Conservation (phyloP, 35 echinoderm and acorn worm species). For the Amphiura filiformis region DNA sequence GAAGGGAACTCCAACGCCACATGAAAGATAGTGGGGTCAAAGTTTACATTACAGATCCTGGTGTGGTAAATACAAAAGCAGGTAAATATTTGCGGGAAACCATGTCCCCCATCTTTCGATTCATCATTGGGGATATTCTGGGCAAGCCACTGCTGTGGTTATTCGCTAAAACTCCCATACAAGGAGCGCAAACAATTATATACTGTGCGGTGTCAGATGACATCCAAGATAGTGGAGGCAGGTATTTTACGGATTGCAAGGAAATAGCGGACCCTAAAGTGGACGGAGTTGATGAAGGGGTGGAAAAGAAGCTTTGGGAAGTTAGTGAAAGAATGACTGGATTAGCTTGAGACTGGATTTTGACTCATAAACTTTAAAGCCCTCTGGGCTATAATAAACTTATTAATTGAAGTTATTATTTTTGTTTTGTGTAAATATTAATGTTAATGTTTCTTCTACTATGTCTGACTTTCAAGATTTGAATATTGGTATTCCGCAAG, state of each 20-base stretch:
- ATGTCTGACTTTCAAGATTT: too few relatives aligned
- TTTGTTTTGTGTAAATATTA: too few relatives aligned
- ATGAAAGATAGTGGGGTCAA: conserved; percentile 44
- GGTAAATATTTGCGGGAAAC: background rate
- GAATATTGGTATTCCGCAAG: too few relatives aligned
- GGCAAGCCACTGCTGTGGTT: conserved; percentile 70
- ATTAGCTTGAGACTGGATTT: too few relatives aligned
- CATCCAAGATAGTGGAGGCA: conserved; percentile 51
- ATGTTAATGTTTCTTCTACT: too few relatives aligned
- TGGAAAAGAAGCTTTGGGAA: conserved; percentile 84
- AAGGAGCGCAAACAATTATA: conserved; percentile 86
- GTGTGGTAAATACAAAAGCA: conserved; percentile 74
- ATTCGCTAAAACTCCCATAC: conserved; percentile 62
- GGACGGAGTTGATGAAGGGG: conserved; percentile 47
- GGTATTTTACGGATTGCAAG: conserved; percentile 90
- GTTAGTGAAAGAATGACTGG: conserved; percentile 87
- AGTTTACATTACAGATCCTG: conserved; percentile 80
- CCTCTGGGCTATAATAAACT: too few relatives aligned
- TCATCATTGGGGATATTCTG: background rate
- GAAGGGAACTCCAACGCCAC: conserved; percentile 64
- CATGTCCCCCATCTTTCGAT: too few relatives aligned
- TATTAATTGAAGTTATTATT: too few relatives aligned
- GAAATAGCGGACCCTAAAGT: conserved; percentile 66
- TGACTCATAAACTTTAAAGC: too few relatives aligned
- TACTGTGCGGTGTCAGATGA: conserved; percentile 81